phyloP scores from a whole-genome alignment of 2,113 vertebrate genomes.

The Hippocampus barbouri region DNA sequence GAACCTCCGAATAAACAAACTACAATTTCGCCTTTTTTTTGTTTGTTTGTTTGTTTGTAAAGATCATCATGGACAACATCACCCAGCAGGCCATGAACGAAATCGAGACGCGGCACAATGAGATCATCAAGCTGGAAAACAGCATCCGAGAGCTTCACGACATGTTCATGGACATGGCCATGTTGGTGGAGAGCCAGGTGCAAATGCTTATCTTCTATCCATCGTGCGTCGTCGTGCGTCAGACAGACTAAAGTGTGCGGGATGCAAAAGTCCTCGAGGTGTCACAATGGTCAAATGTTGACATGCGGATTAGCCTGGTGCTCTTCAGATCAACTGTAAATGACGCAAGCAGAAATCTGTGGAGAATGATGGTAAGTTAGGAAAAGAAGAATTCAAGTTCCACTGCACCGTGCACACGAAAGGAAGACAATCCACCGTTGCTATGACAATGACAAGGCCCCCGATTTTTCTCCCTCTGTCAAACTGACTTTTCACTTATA shows the following conservation, averaged over 20 bases:
- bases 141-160: conserved; percentile 95
- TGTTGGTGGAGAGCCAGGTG: conserved; percentile 98
- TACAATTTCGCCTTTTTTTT: background rate
- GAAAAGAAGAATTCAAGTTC: too few relatives aligned
- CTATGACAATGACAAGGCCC: too few relatives aligned
- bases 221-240: background rate
- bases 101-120: conserved; percentile 90
- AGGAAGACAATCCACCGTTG: too few relatives aligned
- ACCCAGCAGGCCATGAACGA: conserved; percentile 94
- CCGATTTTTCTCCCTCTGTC: too few relatives aligned
- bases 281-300: background rate
- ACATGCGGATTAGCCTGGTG: background rate
- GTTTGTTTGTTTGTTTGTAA: background rate
- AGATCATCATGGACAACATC: conserved; percentile 98
- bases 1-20: too few relatives aligned
- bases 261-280: background rate
- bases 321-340: too few relatives aligned
- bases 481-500: background rate
- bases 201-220: conserved; percentile 22
- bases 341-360: background rate
- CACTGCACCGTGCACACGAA: too few relatives aligned
- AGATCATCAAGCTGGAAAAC: conserved; percentile 97
- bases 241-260: background rate
- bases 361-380: too few relatives aligned
- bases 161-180: conserved; percentile 99